These are phyloP conservation scores for Elysia crispata DNA, from an alignment of 2,888 invertebrate species.

Conservation along the genomic window DNA sequence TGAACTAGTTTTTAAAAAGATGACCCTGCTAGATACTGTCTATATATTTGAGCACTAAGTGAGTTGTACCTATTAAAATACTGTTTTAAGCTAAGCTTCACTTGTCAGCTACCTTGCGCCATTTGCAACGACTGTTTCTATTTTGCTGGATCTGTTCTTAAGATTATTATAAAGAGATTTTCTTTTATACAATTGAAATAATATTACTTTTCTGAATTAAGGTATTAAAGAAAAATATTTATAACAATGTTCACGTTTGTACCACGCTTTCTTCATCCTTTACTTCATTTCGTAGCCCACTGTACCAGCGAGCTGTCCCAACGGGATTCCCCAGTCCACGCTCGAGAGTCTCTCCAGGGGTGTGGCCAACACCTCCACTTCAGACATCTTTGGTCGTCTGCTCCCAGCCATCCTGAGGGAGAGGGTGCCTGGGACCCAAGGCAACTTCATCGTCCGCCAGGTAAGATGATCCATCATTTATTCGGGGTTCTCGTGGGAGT, in stretches of 20 bases:
- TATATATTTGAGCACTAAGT: too few relatives aligned
- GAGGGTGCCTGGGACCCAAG: constrained; percentile 34
- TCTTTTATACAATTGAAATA: too few relatives aligned
- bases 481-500: too few relatives aligned
- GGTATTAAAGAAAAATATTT: neutral
- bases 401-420: constrained; percentile 17
- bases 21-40: too few relatives aligned
- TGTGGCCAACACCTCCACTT: constrained; percentile 15
- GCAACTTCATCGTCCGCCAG: constrained; percentile 33
- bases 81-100: too few relatives aligned
- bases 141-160: too few relatives aligned
- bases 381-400: constrained; percentile 20
- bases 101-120: too few relatives aligned
- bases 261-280: neutral
- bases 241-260: neutral
- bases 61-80: too few relatives aligned
- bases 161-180: too few relatives aligned
- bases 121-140: too few relatives aligned
- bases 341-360: constrained; percentile 2
- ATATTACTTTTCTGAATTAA: neutral
- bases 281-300: neutral
- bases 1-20: too few relatives aligned
- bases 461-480: neutral
- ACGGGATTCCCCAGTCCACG: neutral
- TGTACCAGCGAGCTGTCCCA: neutral